These are phyloP conservation scores for Mythimna ferrago DNA, from an alignment of 2,888 invertebrate species.

Conservation along the genomic window DNA sequence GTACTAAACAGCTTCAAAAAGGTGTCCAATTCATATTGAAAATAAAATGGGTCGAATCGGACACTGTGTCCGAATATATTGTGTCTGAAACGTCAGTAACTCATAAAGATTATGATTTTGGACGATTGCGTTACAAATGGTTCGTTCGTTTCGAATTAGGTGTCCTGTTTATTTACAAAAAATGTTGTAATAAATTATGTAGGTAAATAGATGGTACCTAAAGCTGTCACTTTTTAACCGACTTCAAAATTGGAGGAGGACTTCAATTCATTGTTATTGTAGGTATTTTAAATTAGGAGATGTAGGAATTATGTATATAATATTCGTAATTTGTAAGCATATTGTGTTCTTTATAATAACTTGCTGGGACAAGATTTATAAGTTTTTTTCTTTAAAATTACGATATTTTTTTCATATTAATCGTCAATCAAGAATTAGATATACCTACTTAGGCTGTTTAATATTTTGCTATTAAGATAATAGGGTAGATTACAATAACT, in stretches of 20 bases:
- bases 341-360: background rate
- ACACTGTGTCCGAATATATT: no score
- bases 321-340: background rate
- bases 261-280: background rate
- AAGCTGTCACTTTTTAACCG: background rate
- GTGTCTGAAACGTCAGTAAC: no score
- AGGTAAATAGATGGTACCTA: background rate
- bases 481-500: conserved; percentile 41
- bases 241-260: background rate
- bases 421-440: background rate
- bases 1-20: no score
- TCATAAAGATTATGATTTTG: background rate
- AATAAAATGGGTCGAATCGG: no score
- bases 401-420: background rate
- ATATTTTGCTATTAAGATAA: conserved; percentile 1
- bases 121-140: background rate
- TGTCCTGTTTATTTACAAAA: background rate
- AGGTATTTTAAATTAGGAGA: background rate
- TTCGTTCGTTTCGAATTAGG: background rate
- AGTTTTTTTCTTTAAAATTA: background rate
- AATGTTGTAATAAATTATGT: conserved; percentile 10
- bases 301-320: background rate
- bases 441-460: background rate
- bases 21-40: no score
- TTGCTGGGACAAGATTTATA: background rate